phyloP scores from a whole-genome alignment of 2,888 invertebrate species.

The Stramonita haemastoma region DNA sequence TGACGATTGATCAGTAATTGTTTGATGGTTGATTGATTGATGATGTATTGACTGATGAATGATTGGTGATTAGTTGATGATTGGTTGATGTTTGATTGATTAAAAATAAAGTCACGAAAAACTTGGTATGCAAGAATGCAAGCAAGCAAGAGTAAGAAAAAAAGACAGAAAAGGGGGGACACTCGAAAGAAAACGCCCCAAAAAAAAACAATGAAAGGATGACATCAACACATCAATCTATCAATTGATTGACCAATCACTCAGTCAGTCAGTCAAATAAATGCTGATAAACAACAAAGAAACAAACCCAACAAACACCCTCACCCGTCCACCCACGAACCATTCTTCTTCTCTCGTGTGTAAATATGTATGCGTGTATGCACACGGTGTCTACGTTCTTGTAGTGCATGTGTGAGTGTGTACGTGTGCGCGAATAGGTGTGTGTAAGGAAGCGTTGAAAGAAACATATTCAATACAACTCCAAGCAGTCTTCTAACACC shows the following conservation, averaged over 20 bases:
- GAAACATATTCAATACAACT: too few species aligned
- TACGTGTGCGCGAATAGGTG: too few species aligned
- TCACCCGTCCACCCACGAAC: background rate
- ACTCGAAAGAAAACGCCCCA: background rate
- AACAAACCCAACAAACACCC: background rate
- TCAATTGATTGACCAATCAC: background rate
- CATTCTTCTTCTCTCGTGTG: background rate
- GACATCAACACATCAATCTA: background rate
- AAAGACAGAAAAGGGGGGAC: too few species aligned
- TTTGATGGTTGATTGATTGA: background rate
- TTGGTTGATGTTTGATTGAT: too few species aligned
- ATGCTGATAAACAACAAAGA: background rate
- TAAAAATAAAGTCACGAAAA: background rate
- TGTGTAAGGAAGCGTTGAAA: too few species aligned
- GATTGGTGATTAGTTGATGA: too few species aligned
- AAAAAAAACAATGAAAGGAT: background rate
- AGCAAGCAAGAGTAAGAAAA: background rate
- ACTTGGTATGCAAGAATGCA: background rate
- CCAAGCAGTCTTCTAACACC: too few species aligned
- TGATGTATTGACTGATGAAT: background rate
- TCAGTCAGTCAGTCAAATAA: background rate
- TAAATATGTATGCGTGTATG: background rate
- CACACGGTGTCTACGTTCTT: too few species aligned
- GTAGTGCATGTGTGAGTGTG: too few species aligned
- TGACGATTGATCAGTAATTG: too few species aligned